phyloP scores from a whole-genome alignment of 2,888 invertebrate genomes.

The Chorisops tibialis region DNA sequence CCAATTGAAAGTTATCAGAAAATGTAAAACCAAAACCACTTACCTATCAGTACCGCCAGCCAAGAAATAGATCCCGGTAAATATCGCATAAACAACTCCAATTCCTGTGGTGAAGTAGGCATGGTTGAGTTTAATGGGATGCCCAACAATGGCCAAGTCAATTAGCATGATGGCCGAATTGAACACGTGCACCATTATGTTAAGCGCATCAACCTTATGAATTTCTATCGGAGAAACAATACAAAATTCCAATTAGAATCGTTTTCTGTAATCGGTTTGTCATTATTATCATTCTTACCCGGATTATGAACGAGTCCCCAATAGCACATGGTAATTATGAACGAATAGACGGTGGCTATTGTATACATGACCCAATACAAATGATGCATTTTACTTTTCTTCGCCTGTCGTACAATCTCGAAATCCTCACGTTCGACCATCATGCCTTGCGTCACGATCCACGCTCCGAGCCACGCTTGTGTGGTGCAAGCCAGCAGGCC shows the following conservation, averaged over 20 bases:
- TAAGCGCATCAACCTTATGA: slow-evolving; percentile 50
- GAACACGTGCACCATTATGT: slow-evolving; percentile 54
- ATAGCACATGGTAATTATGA: slow-evolving; percentile 52
- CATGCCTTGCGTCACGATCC: slow-evolving; percentile 53
- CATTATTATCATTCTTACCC: slow-evolving; percentile 57
- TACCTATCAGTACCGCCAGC: slow-evolving; percentile 69
- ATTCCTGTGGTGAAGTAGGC: slow-evolving; percentile 61
- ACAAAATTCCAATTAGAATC: not conserved
- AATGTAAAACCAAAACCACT: no score
- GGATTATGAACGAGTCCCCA: slow-evolving; percentile 65
- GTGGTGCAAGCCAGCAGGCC: slow-evolving; percentile 50
- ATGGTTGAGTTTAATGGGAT: slow-evolving; percentile 60
- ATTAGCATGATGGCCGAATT: slow-evolving; percentile 72
- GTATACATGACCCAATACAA: slow-evolving; percentile 52
- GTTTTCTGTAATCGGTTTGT: not conserved
- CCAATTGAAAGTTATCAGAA: no score
- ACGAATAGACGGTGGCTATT: slow-evolving; percentile 52
- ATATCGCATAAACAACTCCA: slow-evolving; percentile 63
- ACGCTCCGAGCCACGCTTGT: slow-evolving; percentile 52
- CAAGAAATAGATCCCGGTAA: slow-evolving; percentile 66
- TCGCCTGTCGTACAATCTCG: slow-evolving; percentile 50
- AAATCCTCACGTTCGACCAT: slow-evolving; percentile 54
- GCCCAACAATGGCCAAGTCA: slow-evolving; percentile 67
- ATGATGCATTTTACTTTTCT: slow-evolving; percentile 50
- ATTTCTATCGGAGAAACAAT: slow-evolving; percentile 41